Evolutionary conservation across 2,888 invertebrate species (phyloP).

Genomic region (Drosophila cognata): DNA sequence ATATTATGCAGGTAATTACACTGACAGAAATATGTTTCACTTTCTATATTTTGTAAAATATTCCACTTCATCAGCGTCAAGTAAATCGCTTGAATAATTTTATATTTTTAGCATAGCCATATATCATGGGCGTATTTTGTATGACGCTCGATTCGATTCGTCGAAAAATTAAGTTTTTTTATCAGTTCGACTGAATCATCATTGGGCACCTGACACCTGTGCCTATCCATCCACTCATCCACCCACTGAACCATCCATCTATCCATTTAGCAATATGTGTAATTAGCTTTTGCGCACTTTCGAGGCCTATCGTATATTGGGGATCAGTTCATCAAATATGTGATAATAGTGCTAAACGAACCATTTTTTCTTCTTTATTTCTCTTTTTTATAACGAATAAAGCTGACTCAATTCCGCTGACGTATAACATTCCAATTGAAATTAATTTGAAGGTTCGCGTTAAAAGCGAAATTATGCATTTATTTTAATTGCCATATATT

Average conservation of each 20-base stretch:
- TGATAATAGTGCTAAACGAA: constrained; percentile 41
- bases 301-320: constrained; percentile 12
- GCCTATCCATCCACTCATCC: background rate
- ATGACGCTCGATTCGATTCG: background rate
- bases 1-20: constrained; percentile 5
- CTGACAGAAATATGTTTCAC: background rate
- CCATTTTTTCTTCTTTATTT: background rate
- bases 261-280: background rate
- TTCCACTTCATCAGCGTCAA: background rate
- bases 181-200: constrained; percentile 30
- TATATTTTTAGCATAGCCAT: background rate
- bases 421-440: background rate
- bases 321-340: constrained; percentile 9
- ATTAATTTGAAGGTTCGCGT: background rate
- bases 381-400: background rate
- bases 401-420: constrained; percentile 5
- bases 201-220: constrained; percentile 29
- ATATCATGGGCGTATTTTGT: background rate
- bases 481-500: background rate
- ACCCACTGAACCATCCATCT: background rate
- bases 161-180: background rate
- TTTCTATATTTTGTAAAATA: background rate
- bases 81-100: too few relatives aligned
- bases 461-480: background rate
- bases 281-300: constrained; percentile 11